These are phyloP conservation scores for Chroicocephalus ridibundus DNA, from an alignment of 2,113 vertebrate genomes.

Conservation along the genomic window DNA sequence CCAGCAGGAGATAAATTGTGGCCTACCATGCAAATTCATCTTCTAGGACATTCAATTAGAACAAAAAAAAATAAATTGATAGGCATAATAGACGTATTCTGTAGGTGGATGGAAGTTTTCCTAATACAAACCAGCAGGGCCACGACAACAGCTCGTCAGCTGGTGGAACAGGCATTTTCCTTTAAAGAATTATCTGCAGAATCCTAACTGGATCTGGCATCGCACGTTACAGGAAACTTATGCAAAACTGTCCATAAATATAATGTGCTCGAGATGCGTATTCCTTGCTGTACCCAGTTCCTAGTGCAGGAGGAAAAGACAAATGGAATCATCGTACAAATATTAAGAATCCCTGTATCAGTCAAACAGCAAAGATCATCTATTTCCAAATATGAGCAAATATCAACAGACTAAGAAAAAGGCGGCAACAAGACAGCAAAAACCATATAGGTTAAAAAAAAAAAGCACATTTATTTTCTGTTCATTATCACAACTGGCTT, in stretches of 20 bases:
- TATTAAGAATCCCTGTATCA: background rate
- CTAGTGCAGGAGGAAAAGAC: background rate
- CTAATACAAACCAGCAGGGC: background rate
- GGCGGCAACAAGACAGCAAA: background rate
- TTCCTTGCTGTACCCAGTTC: background rate
- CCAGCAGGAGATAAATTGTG: background rate
- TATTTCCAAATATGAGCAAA: background rate
- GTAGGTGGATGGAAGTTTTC: background rate
- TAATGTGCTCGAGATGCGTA: background rate
- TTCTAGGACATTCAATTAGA: background rate
- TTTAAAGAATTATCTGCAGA: background rate
- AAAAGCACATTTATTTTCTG: background rate
- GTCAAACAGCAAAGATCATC: background rate
- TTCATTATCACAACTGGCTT: background rate
- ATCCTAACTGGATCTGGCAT: background rate
- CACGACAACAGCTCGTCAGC: background rate
- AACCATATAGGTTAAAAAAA: background rate
- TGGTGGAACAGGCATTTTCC: background rate
- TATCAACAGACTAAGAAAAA: background rate
- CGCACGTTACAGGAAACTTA: background rate
- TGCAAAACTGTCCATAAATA: background rate
- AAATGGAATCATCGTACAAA: background rate
- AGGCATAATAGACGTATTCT: background rate
- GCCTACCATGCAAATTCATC: background rate
- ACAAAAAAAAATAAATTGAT: background rate